A percentile compares a stretch with the other conserved stretches of the same genome.
phyloP scores from a whole-genome alignment of 2,113 vertebrate genomes.

The Irena cyanogastra region DNA sequence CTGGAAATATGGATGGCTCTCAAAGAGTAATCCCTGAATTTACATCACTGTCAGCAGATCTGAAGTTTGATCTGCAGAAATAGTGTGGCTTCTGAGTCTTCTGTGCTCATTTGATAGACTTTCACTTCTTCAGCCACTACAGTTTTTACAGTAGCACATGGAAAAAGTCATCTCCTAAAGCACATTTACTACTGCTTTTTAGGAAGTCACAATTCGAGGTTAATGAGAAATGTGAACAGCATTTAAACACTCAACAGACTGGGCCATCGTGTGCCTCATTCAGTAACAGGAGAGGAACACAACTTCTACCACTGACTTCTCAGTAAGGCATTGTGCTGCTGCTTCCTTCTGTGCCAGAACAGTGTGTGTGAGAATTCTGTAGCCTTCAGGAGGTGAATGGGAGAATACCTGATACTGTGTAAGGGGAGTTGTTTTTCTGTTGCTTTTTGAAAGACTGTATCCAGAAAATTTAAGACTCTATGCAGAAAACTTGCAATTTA shows the following conservation, averaged over 20 bases:
- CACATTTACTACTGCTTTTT: not conserved
- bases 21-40: not conserved
- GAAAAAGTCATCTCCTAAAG: not conserved
- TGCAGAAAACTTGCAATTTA: not conserved
- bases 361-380: not conserved
- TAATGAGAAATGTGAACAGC: not conserved
- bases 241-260: not conserved
- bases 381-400: not conserved
- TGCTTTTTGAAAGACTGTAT: not conserved
- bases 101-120: not conserved
- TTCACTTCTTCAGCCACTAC: not conserved
- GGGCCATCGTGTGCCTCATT: not conserved
- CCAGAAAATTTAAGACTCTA: not conserved
- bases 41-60: not conserved
- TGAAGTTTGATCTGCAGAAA: not conserved
- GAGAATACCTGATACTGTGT: not conserved
- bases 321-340: not conserved
- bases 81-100: not conserved
- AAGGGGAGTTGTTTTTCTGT: not conserved
- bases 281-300: not conserved
- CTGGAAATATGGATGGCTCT: not conserved
- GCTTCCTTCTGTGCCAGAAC: not conserved
- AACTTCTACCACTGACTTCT: not conserved
- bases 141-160: not conserved
- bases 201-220: not conserved